A percentile compares a stretch with the other conserved stretches of the same genome.
Conservation (phyloP, 2,797 vertebrate genomes). For the Eulemur albifrons region DNA sequence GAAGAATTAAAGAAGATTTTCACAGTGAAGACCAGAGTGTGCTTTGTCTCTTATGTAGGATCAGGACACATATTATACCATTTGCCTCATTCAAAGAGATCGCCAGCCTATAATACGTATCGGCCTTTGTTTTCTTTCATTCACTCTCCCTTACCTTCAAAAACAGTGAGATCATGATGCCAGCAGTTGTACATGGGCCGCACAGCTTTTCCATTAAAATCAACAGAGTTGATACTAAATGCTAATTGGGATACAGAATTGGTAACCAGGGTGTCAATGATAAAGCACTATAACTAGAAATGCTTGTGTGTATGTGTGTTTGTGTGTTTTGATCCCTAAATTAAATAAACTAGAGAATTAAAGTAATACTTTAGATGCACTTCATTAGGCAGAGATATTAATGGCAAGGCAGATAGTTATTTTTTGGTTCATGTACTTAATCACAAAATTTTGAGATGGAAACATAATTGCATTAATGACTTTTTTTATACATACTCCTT, state of each 20-base stretch:
- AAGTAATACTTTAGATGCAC: slow-evolving; percentile 47
- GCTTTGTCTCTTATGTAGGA: background rate
- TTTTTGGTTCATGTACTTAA: slow-evolving; percentile 59
- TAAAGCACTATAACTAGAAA: background rate
- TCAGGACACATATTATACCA: background rate
- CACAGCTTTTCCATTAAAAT: background rate
- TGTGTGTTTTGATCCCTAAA: background rate
- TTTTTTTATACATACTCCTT: slow-evolving; percentile 20
- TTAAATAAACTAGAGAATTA: slow-evolving; percentile 42
- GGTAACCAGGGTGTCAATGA: background rate
- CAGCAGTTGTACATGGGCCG: background rate
- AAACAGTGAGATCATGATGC: background rate
- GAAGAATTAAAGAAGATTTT: background rate
- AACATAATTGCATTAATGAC: slow-evolving; percentile 60
- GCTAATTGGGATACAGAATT: background rate
- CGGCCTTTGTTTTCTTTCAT: too few species aligned
- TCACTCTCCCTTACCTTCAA: background rate
- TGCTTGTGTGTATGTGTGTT: background rate
- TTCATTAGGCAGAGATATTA: slow-evolving; percentile 70
- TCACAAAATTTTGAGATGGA: slow-evolving; percentile 62
- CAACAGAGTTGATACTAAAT: background rate
- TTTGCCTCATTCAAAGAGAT: background rate
- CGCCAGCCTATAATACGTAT: background rate
- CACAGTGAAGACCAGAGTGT: background rate
- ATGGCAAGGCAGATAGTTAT: slow-evolving; percentile 47